Evolutionary conservation across 2,113 vertebrate species (phyloP), one percentile per base, ranked within the genome.

Genomic region (Neolamprologus longior): DNA sequence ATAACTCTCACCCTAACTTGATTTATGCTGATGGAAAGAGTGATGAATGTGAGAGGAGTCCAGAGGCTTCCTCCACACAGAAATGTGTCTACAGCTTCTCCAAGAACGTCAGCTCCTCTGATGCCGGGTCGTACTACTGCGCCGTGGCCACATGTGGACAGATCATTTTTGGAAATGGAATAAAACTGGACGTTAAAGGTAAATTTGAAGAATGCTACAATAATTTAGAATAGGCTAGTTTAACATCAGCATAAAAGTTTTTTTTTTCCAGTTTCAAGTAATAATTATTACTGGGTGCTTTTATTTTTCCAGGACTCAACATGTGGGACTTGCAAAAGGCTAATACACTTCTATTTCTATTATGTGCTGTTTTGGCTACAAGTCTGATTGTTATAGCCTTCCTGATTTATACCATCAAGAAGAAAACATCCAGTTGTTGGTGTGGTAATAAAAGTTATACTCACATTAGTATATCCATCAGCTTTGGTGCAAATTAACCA

Each of bases 221-320:
- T 17, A 11, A 47, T 11, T 50, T 76, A 28, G 5, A 76, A 28
- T 28, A 47, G 6, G 6, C 2, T 42, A 26, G 13, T 9, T 15
- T 17, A 15, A 15, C 0, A 2, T 9, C 21, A 5, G n/a, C 1
- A 0, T 63, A 0, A 63, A 63, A 10, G 21, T 21, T 0, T 1
- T 28, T 37, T 0, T 14, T 42, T 5, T 73, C 8, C 35, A 17
- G 4, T 3, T 21, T 57, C 21, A 66, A 26, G n/a, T 61, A 12
- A 8, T 21, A 24, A 0, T 35, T n/a, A n/a, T 31, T 35, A 52
- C 24, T 40, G n/a, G 4, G 2, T 45, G 2, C 17, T 80, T 54
- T 4, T 37, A 6, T 82, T 73, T 28, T 90, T 81, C 14, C 63
- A 86, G 83, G 2, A 26, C 2, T 31, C 4, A 37, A 19, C 61